Conservation (phyloP, 2,113 vertebrate species). For the Boulengeromyrus knoepffleri region DNA sequence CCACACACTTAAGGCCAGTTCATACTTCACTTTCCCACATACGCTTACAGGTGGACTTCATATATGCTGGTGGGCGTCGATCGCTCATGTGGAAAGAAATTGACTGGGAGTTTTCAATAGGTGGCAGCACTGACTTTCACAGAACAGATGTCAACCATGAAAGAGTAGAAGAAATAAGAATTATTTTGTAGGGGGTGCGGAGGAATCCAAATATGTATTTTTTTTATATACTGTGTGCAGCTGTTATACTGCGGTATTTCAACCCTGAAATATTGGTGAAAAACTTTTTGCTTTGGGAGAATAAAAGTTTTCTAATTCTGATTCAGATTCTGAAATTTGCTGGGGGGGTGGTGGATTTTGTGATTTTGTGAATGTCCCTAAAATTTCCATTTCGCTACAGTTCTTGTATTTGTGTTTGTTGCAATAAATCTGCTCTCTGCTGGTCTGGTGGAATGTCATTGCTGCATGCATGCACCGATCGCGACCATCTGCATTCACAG, state of each 20-base stretch:
- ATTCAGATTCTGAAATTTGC: not conserved
- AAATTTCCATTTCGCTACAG: not conserved
- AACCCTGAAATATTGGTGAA: not conserved
- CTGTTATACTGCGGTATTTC: not conserved
- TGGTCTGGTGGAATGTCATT: no score
- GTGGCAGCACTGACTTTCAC: not conserved
- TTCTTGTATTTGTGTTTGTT: not conserved
- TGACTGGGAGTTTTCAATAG: not conserved
- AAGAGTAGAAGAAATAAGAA: not conserved
- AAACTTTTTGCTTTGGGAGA: not conserved
- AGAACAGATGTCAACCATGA: not conserved
- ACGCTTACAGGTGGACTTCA: not conserved
- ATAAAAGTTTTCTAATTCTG: not conserved
- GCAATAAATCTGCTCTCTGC: no score
- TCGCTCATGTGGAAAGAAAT: not conserved
- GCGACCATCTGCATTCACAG: not conserved
- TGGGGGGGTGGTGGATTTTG: not conserved
- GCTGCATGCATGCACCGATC: no score
- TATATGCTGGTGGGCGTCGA: not conserved
- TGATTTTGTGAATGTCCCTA: not conserved
- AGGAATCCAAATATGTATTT: not conserved
- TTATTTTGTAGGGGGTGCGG: not conserved
- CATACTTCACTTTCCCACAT: not conserved
- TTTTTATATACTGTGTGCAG: not conserved
- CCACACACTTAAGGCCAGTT: not conserved